phyloP scores from a whole-genome alignment of 2,113 vertebrate genomes.

The Cettia cetti region DNA sequence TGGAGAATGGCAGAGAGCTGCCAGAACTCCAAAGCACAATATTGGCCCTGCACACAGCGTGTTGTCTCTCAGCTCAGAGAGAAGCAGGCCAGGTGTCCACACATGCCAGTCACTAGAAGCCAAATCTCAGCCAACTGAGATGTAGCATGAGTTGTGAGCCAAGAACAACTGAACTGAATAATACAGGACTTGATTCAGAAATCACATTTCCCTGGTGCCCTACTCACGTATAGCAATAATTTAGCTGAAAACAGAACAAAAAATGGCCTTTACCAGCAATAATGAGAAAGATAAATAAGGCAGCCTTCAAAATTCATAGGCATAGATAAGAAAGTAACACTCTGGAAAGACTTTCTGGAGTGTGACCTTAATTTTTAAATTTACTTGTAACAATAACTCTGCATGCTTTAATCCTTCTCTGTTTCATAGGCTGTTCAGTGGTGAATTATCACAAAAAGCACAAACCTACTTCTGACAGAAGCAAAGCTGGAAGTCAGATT shows the following conservation, averaged over 20 bases:
- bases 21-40: background rate
- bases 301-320: background rate
- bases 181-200: background rate
- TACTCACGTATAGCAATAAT: background rate
- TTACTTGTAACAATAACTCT: background rate
- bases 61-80: background rate
- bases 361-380: background rate
- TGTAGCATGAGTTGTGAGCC: background rate
- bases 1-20: background rate
- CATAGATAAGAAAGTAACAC: background rate
- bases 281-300: background rate
- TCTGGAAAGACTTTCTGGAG: background rate
- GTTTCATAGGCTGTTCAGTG: background rate
- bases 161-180: background rate
- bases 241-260: background rate
- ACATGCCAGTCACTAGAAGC: background rate
- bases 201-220: accelerated
- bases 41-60: background rate
- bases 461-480: background rate
- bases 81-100: background rate
- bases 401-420: background rate
- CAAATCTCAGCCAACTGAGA: background rate
- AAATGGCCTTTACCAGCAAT: background rate
- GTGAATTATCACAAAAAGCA: background rate
- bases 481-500: background rate